Evolutionary conservation across 2,888 invertebrate species (phyloP).

Genomic region (Pasiphila rectangulata): DNA sequence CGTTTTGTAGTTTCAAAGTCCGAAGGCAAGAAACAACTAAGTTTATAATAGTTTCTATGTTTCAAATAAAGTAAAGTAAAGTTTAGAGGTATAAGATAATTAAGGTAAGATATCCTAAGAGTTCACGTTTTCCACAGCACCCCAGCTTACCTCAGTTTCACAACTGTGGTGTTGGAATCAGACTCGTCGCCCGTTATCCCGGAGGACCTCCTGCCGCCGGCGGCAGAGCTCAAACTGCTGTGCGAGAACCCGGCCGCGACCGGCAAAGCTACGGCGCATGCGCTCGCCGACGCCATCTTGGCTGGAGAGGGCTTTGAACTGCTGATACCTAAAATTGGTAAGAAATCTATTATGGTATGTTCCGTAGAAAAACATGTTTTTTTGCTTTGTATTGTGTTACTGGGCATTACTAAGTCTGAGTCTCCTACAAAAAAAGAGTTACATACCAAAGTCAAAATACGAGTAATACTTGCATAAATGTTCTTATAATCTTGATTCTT

Average conservation of each 20-base stretch:
- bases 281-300: slow-evolving; percentile 56
- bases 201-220: slow-evolving; percentile 54
- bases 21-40: too few relatives aligned
- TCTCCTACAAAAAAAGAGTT: too few relatives aligned
- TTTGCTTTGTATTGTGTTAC: slow-evolving; percentile 1
- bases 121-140: slow-evolving; percentile 53
- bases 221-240: slow-evolving; percentile 51
- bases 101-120: too few relatives aligned
- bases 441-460: too few relatives aligned
- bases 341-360: slow-evolving; percentile 34
- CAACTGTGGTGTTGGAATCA: slow-evolving; percentile 35
- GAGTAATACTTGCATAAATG: too few relatives aligned
- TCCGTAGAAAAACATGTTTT: too few relatives aligned
- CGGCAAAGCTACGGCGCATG: slow-evolving; percentile 40
- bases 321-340: slow-evolving; percentile 62
- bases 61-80: too few relatives aligned
- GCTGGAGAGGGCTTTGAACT: slow-evolving; percentile 59
- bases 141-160: slow-evolving; percentile 62
- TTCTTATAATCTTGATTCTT: too few relatives aligned
- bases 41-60: too few relatives aligned
- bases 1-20: too few relatives aligned
- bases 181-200: slow-evolving; percentile 59
- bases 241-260: slow-evolving; percentile 31
- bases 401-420: too few relatives aligned
- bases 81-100: too few relatives aligned